Percentiles rank a stretch among this genome's conserved stretches.
Conservation (phyloP, 2,888 invertebrate genomes). For the Dione vanillae region DNA sequence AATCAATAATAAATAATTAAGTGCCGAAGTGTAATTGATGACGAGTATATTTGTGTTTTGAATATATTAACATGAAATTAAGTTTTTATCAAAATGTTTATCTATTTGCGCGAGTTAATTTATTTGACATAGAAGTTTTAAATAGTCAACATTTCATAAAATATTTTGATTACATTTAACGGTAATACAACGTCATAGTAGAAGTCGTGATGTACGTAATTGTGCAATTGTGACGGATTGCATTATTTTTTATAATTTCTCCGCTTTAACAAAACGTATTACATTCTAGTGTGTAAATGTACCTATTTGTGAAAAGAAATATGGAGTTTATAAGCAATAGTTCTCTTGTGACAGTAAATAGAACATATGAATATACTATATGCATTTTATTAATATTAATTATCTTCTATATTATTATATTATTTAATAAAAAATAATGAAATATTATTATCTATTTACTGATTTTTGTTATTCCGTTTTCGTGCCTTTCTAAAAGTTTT, state of each 20-base stretch:
- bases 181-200: constrained; percentile 50
- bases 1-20: constrained; percentile 46
- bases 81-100: constrained; percentile 29
- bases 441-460: no score
- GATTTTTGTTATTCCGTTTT: not conserved
- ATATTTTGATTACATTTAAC: not conserved
- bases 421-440: no score
- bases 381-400: no score
- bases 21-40: constrained; percentile 44
- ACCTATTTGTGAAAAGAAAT: not conserved
- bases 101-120: constrained; percentile 25
- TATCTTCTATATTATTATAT: no score
- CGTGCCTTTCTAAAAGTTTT: not conserved
- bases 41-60: constrained; percentile 39
- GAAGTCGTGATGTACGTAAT: constrained; percentile 39
- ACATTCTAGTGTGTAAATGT: no score
- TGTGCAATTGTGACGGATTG: not conserved
- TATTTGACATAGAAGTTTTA: constrained; percentile 23
- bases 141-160: not conserved
- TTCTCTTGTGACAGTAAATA: not conserved
- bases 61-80: constrained; percentile 40
- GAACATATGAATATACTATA: no score
- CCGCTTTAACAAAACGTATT: not conserved
- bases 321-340: not conserved
- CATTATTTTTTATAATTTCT: not conserved